Base-by-base conservation (phyloP, 2,888 invertebrate species). In the Apeira syringaria region DNA sequence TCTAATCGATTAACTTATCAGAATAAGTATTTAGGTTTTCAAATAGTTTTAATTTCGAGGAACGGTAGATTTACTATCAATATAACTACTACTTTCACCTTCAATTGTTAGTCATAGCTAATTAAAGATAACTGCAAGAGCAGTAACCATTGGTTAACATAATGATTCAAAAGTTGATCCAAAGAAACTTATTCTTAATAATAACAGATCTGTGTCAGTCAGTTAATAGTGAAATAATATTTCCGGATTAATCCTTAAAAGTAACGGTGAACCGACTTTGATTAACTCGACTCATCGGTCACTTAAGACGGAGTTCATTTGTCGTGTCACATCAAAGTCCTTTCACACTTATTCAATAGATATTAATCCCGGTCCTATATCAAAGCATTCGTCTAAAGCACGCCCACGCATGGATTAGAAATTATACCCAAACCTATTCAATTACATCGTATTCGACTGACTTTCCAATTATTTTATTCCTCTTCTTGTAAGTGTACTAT, bases 301-400 rank as follows among this genome's bases (percentile, higher is more conserved):
- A 58, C 52, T 42, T 40, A 45, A 41, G 50, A 53, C 45, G 45
- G 40, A 44, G 58, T 71, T 62, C 47, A 76, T 80, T 78, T 78
- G 78, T 82, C 80, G 68, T 64, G 59, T 68, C 71, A 70, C 69
- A 74, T 78, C 69, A 74, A 71, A 77, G 67, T 75, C 73, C 68
- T 74, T 71, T 69, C 59, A 56, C 63, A 71, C 67, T 69, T 71
- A 70, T 74, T 74, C 50, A 51, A 53, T 43, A 47, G 73, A 73
- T 70, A 79, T 75, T 77, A 78, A 76, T 78, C 74, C 74, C 60
- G 56, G 64, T 62, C 64, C 60, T 61, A 58, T 63, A 72, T 77
- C 71, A 73, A 65, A 70, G 68, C 69, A 64, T 63, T 38, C 49
- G 46, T 36, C 55, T 47, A 53, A 57, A 64, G 71, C 67, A 68